These are phyloP conservation scores for Nannoperca australis DNA, from an alignment of 2,797 vertebrate genomes.

Conservation along the genomic window DNA sequence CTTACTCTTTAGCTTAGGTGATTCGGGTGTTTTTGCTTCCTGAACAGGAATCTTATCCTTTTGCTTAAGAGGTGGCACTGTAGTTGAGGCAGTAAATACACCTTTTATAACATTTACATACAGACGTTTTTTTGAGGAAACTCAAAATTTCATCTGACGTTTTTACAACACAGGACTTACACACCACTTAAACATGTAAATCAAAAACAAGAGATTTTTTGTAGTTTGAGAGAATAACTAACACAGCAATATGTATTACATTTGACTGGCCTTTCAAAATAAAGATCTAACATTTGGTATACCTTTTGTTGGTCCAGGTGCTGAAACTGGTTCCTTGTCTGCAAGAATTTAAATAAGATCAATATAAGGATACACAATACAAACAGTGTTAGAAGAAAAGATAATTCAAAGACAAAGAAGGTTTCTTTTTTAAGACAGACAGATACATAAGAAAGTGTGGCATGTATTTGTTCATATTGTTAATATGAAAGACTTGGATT, in stretches of 20 bases:
- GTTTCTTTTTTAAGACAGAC: neutral
- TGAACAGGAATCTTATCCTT: conserved; percentile 80
- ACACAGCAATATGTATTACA: neutral
- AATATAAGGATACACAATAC: conserved; percentile 41
- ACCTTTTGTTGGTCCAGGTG: conserved; percentile 95
- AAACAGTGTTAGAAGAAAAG: conserved; percentile 10
- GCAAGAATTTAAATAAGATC: conserved; percentile 73
- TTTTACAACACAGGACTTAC: conserved; percentile 27
- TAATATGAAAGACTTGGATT: neutral
- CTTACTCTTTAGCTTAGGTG: conserved; percentile 75
- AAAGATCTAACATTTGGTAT: conserved; percentile 61
- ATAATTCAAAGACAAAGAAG: conserved; percentile 10
- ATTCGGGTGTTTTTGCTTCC: conserved; percentile 77
- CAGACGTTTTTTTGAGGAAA: conserved; percentile 29
- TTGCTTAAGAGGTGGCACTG: conserved; percentile 79
- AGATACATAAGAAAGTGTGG: neutral
- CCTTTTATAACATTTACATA: conserved; percentile 47
- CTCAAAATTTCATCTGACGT: conserved; percentile 4
- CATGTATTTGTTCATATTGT: conserved; percentile 3
- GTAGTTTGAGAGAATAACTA: neutral
- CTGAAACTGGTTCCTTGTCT: conserved; percentile 87
- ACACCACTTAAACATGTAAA: conserved; percentile 19
- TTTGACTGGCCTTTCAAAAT: conserved; percentile 1
- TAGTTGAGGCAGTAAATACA: conserved; percentile 66
- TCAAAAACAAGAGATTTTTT: conserved; percentile 8